Conservation (phyloP, 2,888 invertebrate species). For the Euplagia quadripunctaria region DNA sequence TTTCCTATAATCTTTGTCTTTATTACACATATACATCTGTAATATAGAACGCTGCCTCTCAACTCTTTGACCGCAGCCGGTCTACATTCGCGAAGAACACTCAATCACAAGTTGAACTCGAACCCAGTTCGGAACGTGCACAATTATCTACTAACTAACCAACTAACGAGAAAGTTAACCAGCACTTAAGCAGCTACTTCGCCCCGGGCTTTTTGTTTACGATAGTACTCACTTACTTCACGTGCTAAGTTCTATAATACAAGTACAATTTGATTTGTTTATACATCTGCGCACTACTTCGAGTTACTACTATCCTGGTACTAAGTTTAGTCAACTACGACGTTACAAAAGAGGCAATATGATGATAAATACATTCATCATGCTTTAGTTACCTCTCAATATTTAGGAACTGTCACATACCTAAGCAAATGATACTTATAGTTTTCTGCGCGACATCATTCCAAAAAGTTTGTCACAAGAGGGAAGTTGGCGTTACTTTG, state of each 20-base stretch:
- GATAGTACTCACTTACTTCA: constrained; percentile 43
- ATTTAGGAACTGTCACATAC: constrained; percentile 18
- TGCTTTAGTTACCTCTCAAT: not conserved
- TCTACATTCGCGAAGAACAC: constrained; percentile 50
- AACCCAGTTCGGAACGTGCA: constrained; percentile 56
- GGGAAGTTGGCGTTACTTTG: constrained; percentile 39
- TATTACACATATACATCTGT: not conserved
- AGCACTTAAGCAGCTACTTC: constrained; percentile 52
- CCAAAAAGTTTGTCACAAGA: constrained; percentile 37
- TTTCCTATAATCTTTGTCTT: no score
- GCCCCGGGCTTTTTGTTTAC: constrained; percentile 51
- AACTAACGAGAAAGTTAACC: constrained; percentile 58
- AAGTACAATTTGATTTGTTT: constrained; percentile 48
- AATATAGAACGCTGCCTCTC: constrained; percentile 28
- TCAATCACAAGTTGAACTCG: constrained; percentile 59
- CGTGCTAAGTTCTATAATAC: constrained; percentile 33
- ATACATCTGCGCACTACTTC: constrained; percentile 38
- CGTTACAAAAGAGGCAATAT: not conserved
- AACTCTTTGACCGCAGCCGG: constrained; percentile 27
- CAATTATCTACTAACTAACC: constrained; percentile 61
- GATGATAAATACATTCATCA: not conserved
- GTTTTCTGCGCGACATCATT: constrained; percentile 36
- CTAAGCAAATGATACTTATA: constrained; percentile 24
- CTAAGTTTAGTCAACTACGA: constrained; percentile 4
- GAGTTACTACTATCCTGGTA: constrained; percentile 35